phyloP scores from a whole-genome alignment of 2,888 invertebrate genomes.

The Ichneumoninae sp. region DNA sequence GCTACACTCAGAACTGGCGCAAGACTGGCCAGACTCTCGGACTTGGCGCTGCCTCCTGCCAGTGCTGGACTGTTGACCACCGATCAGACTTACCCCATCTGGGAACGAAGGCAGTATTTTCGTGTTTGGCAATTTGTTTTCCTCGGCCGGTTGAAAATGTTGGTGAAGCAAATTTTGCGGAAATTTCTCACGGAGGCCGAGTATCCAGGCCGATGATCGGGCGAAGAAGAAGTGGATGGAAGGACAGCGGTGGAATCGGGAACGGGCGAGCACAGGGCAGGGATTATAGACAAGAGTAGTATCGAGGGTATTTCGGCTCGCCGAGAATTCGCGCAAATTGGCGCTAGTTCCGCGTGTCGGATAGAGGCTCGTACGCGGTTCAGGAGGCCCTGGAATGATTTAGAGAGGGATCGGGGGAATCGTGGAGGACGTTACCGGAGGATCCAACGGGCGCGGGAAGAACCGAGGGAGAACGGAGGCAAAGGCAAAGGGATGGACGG shows the following conservation, averaged over 20 bases:
- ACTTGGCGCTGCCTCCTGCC: too few relatives aligned
- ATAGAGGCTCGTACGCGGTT: conserved; percentile 17
- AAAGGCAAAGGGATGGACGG: conserved; percentile 36
- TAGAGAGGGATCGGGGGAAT: conserved; percentile 5
- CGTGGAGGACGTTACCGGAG: conserved; percentile 1
- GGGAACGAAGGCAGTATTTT: not conserved
- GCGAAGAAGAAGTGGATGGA: conserved; percentile 38
- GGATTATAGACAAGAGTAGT: conserved; percentile 33
- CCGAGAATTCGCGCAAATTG: conserved; percentile 61
- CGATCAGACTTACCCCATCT: not conserved
- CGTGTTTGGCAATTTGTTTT: not conserved
- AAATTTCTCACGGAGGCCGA: conserved; percentile 27
- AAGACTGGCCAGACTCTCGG: too few relatives aligned
- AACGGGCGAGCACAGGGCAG: conserved; percentile 1
- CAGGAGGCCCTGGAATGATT: conserved; percentile 8
- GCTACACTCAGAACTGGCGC: too few relatives aligned
- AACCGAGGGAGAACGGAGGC: conserved; percentile 32
- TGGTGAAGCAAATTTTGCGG: conserved; percentile 4
- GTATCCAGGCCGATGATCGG: conserved; percentile 22
- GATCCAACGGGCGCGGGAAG: conserved; percentile 19
- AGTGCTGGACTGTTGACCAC: not conserved
- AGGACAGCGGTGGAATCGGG: not conserved
- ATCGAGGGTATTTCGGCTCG: conserved; percentile 41
- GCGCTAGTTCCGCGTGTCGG: conserved; percentile 47
- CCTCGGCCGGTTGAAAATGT: not conserved